Evolutionary conservation across 2,113 vertebrate species (phyloP).

Genomic region (Mugil cephalus): DNA sequence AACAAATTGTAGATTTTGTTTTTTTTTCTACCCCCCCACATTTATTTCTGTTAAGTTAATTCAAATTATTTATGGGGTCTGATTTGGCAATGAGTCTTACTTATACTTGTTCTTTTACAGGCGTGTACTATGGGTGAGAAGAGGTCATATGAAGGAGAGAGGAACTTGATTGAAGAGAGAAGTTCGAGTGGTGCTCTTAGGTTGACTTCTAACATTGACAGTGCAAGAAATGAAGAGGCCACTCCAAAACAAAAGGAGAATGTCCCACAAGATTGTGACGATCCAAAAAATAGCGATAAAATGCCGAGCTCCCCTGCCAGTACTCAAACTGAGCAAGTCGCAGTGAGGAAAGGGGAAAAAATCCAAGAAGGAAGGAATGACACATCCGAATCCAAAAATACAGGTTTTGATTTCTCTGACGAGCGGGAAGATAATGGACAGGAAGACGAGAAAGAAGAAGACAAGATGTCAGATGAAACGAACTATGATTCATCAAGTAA

Average conservation of each 20-base stretch:
- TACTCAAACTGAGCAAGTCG: slow-evolving; percentile 32
- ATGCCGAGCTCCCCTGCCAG: slow-evolving; percentile 2
- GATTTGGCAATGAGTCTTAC: slow-evolving; percentile 75
- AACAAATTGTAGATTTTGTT: slow-evolving; percentile 14
- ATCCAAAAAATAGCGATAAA: slow-evolving; percentile 24
- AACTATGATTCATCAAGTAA: slow-evolving; percentile 35
- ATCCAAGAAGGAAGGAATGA: slow-evolving; percentile 6
- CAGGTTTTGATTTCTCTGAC: slow-evolving; percentile 7
- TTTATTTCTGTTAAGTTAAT: slow-evolving; percentile 34
- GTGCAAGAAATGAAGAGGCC: slow-evolving; percentile 59
- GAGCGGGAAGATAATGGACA: slow-evolving; percentile 27
- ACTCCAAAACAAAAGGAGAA: slow-evolving; percentile 39
- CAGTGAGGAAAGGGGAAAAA: slow-evolving; percentile 22
- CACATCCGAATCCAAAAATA: slow-evolving; percentile 12
- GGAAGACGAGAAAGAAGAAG: slow-evolving; percentile 17
- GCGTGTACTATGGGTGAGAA: slow-evolving; percentile 71
- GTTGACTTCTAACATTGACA: slow-evolving; percentile 62
- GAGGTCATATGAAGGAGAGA: slow-evolving; percentile 74
- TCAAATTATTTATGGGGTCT: slow-evolving; percentile 48
- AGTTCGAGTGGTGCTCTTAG: slow-evolving; percentile 64
- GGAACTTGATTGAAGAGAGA: slow-evolving; percentile 75
- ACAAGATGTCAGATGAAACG: slow-evolving; percentile 9
- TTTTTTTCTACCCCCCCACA: background rate
- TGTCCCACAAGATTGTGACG: slow-evolving; percentile 48
- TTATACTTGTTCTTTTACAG: slow-evolving; percentile 82